These are phyloP conservation scores for Novumbra hubbsi DNA, from an alignment of 2,797 vertebrate species.

Conservation along the genomic window DNA sequence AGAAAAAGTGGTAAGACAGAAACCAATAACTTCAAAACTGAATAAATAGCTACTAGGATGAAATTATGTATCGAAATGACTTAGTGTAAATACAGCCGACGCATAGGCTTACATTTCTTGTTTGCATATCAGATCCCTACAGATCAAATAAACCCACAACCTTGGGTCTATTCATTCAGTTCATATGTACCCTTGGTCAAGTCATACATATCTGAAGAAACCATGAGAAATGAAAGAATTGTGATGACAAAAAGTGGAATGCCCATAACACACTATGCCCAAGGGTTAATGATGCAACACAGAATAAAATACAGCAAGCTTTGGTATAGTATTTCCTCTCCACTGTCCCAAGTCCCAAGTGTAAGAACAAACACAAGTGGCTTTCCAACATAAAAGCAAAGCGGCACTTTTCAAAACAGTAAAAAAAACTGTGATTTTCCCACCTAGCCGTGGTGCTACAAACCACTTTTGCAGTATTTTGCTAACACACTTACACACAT, in stretches of 20 bases:
- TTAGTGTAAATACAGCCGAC: too few species aligned
- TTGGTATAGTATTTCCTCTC: slow-evolving; percentile 37
- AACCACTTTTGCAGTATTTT: too few species aligned
- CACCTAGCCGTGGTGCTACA: too few species aligned
- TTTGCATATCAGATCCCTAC: background rate
- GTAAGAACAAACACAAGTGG: background rate
- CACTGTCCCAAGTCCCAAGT: slow-evolving; percentile 27
- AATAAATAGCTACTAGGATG: background rate
- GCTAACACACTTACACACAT: too few species aligned
- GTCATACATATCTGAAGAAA: background rate
- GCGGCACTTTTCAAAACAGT: slow-evolving; percentile 5
- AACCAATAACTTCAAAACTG: background rate
- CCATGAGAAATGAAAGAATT: background rate
- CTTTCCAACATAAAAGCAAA: background rate
- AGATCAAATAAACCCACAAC: background rate
- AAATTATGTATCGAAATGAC: too few species aligned
- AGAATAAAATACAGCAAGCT: slow-evolving; percentile 42
- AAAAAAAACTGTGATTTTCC: slow-evolving; percentile 16
- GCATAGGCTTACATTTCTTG: too few species aligned
- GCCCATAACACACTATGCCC: slow-evolving; percentile 49
- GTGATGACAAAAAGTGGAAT: slow-evolving; percentile 55
- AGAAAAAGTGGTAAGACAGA: background rate
- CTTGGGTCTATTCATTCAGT: background rate
- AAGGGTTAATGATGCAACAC: slow-evolving; percentile 62
- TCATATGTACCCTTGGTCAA: background rate